Percentiles rank a stretch among this genome's conserved stretches.
These are phyloP conservation scores for Toxostoma redivivum DNA, from an alignment of 2,113 vertebrate species.

Conservation along the genomic window DNA sequence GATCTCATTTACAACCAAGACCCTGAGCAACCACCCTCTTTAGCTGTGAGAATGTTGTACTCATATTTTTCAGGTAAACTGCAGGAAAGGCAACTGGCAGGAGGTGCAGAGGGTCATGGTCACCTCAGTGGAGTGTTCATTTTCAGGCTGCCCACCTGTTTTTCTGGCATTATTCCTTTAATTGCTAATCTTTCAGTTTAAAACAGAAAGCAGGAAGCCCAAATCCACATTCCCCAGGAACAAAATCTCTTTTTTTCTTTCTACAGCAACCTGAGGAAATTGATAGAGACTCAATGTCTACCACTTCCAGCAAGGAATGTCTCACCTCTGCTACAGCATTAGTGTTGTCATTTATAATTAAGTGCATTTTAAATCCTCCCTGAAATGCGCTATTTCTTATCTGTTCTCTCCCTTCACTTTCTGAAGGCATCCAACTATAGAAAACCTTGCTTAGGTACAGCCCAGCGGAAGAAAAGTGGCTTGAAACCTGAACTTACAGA, in stretches of 20 bases:
- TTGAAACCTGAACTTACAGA: conserved; percentile 84
- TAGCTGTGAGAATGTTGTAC: background rate
- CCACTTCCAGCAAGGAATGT: background rate
- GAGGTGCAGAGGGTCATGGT: background rate
- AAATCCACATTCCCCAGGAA: background rate
- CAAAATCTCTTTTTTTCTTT: background rate
- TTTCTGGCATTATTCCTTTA: background rate
- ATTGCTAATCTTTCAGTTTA: background rate
- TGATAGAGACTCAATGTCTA: background rate
- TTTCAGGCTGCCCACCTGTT: background rate
- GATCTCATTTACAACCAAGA: background rate
- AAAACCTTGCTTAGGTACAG: conserved; percentile 64
- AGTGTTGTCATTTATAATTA: background rate
- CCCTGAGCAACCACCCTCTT: background rate
- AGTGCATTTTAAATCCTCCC: background rate
- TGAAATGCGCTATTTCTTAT: background rate
- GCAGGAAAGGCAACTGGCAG: background rate
- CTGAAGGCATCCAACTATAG: conserved; percentile 78
- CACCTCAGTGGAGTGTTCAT: background rate
- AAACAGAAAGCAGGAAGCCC: background rate
- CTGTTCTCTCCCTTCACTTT: background rate
- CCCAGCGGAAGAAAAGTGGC: conserved; percentile 75
- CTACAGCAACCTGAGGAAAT: background rate
- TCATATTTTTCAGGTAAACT: background rate
- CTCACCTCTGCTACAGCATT: background rate